A percentile compares a stretch with the other conserved stretches of the same genome.
Evolutionary conservation across 2,888 invertebrate genomes (phyloP).

Genomic region (Pachymerium ferrugineum): DNA sequence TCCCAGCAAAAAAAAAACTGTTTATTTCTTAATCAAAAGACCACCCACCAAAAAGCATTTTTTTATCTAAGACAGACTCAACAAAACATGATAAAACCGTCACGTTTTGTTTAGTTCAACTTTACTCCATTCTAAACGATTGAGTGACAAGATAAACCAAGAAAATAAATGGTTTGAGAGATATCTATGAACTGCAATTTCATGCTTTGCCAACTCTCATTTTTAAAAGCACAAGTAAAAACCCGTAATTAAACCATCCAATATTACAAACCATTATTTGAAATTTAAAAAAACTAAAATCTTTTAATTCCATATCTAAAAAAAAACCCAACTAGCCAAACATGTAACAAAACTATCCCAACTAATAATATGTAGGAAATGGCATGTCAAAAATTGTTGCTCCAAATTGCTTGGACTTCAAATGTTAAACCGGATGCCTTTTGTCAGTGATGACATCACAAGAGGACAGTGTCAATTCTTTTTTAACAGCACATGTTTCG

Average conservation of each 20-base stretch:
- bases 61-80: not conserved
- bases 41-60: not conserved
- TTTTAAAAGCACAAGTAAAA: not conserved
- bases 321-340: too few relatives aligned
- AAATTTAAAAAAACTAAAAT: too few relatives aligned
- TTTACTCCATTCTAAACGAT: not conserved
- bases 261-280: too few relatives aligned
- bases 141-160: slow-evolving; percentile 14
- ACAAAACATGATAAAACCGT: slow-evolving; percentile 14
- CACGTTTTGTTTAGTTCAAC: slow-evolving; percentile 1
- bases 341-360: too few relatives aligned
- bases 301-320: too few relatives aligned
- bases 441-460: not conserved
- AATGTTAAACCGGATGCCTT: slow-evolving; percentile 9
- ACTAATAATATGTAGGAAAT: too few relatives aligned
- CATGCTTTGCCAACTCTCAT: not conserved
- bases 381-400: too few relatives aligned
- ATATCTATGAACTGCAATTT: slow-evolving; percentile 10
- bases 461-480: slow-evolving; percentile 5
- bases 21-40: not conserved
- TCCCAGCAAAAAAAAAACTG: not conserved
- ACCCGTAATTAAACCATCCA: not conserved
- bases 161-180: not conserved
- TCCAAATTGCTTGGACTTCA: not conserved
- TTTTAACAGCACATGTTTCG: not conserved